These are phyloP conservation scores for Promerops cafer DNA, from an alignment of 2,113 vertebrate genomes.

Conservation along the genomic window DNA sequence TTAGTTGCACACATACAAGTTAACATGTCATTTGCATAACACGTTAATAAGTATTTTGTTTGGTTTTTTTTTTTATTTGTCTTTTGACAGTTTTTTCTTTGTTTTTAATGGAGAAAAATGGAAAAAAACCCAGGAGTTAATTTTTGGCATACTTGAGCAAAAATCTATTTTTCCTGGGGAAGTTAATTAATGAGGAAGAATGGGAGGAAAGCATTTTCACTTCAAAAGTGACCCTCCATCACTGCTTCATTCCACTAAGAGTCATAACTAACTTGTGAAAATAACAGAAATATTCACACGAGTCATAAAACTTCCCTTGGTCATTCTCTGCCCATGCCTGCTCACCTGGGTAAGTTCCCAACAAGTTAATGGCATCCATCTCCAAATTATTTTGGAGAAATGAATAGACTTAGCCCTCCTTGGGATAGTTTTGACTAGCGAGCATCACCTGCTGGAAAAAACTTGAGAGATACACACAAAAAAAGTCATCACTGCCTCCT, in stretches of 20 bases:
- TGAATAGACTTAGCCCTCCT: not conserved
- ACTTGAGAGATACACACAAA: rapidly evolving
- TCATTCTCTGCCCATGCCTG: not conserved
- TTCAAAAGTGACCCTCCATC: not conserved
- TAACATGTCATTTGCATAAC: not conserved
- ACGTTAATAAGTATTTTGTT: not conserved
- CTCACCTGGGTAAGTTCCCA: not conserved
- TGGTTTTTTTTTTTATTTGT: rapidly evolving
- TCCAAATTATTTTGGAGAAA: not conserved
- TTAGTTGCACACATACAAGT: not conserved
- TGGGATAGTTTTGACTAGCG: not conserved
- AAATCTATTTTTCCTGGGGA: not conserved
- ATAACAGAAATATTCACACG: not conserved
- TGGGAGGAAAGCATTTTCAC: not conserved
- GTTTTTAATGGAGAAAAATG: not conserved
- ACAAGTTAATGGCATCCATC: not conserved
- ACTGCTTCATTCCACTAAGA: not conserved
- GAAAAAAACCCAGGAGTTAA: not conserved
- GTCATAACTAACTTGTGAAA: not conserved
- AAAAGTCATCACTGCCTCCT: not conserved
- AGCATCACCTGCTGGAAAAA: not conserved
- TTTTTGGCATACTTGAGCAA: not conserved
- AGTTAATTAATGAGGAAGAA: not conserved
- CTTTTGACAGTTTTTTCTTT: not conserved
- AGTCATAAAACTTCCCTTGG: not conserved